phyloP scores from a whole-genome alignment of 1,140 invertebrate genomes.

The Euschistus heros region DNA sequence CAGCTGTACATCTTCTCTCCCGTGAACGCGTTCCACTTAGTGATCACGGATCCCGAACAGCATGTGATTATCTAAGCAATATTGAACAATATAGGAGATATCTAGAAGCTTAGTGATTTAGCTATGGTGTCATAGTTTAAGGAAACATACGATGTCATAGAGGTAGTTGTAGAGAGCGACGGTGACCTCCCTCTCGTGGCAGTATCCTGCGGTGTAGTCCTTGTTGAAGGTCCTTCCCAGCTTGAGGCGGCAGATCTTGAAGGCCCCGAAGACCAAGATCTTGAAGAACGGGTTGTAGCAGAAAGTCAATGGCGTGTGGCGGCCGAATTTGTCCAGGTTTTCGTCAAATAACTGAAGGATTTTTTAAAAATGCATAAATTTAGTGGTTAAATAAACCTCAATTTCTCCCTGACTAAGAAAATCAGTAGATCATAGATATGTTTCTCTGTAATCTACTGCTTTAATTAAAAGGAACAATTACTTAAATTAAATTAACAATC shows the following conservation, averaged over 20 bases:
- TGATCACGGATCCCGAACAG: background rate
- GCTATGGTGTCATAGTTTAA: no score
- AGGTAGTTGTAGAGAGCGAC: slow-evolving; percentile 55
- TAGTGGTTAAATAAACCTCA: no score
- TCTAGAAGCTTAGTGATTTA: no score
- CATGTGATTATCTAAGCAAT: background rate
- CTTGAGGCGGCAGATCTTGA: slow-evolving; percentile 13
- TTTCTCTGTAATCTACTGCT: no score
- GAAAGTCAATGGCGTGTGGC: slow-evolving; percentile 1
- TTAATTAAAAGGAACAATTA: no score
- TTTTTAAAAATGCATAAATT: no score
- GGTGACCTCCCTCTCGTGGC: slow-evolving; percentile 45
- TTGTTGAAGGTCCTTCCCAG: slow-evolving; percentile 6
- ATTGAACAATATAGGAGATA: no score
- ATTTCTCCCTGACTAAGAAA: no score
- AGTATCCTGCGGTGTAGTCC: slow-evolving; percentile 30
- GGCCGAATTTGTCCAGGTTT: slow-evolving; percentile 9
- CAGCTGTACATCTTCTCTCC: slow-evolving; percentile 48
- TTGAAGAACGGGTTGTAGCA: slow-evolving; percentile 18
- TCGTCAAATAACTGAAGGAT: background rate
- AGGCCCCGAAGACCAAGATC: background rate
- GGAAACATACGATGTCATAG: slow-evolving; percentile 47
- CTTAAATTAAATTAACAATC: no score
- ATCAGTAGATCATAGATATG: no score
- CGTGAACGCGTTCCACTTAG: slow-evolving; percentile 46